Evolutionary conservation across 2,888 invertebrate genomes (phyloP), one percentile per base, ranked within the genome.

Genomic region (Drymonia ruficornis): DNA sequence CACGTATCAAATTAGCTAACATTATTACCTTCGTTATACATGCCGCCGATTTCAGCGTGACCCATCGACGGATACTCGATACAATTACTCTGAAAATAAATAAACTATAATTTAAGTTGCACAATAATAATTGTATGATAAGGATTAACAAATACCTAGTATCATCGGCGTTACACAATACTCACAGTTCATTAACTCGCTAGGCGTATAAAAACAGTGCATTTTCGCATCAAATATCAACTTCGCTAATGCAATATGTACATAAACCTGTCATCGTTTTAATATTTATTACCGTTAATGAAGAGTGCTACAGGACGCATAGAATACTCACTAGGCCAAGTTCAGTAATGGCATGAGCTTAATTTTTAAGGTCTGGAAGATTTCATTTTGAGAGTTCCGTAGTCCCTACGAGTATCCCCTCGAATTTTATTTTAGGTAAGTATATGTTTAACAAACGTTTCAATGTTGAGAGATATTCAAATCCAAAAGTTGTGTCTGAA

Each of bases 1-100:
- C 11, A 36, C 0, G n/a, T n/a, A 31, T 36, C 1, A 4, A 11
- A n/a, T n/a, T 36, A 0, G n/a, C 3, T 6, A n/a, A 6, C n/a
- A n/a, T 5, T 36, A 36, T n/a, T 76, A 87, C 87, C 87, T 76
- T 80, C 68, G 47, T 78, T 76, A 50, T 74, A 67, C 49, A 73
- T 67, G 67, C 73, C 71, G 51, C 73, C 70, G 12, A 78, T 63
- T 55, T 74, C 67, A 31, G 76, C 72, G 31, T 67, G 67, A 44
- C 68, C 68, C 28, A 73, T 49, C 48, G 70, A 63, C 18, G 83
- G 75, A 63, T 85, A 86, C 61, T 87, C 87, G 55, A 80, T 81
- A 63, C 89, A 90, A 70, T 82, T 86, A 36, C 85, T 77, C 89
- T 90, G 83, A 59, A 86, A 60, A 70, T 62, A 68, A 52, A 52